Conservation (phyloP, 2,888 invertebrate species). For the Dasysyrphus albostriatus region DNA sequence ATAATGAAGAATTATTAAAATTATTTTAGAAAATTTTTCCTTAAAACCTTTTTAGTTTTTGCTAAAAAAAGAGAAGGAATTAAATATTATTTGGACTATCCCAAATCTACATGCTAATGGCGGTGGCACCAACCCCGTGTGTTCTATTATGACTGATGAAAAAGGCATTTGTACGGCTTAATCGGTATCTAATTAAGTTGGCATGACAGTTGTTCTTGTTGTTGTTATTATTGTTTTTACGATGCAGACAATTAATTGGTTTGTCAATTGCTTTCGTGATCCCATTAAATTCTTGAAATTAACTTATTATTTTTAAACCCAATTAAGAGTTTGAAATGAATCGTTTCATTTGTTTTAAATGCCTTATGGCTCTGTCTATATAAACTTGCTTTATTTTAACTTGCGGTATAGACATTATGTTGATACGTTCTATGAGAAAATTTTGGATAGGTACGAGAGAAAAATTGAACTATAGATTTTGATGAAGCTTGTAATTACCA, state of each 20-base stretch:
- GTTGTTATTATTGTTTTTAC: neutral
- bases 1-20: too few species aligned
- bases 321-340: neutral
- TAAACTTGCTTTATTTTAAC: neutral
- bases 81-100: neutral
- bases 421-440: too few species aligned
- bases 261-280: conserved; percentile 34
- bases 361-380: neutral
- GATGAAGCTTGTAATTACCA: too few species aligned
- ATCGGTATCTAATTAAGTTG: conserved; percentile 36
- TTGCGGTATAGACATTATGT: too few species aligned
- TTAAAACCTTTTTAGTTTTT: too few species aligned
- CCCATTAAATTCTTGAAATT: conserved; percentile 4
- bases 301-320: conserved; percentile 9
- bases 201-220: neutral
- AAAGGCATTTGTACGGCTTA: conserved; percentile 27
- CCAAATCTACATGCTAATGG: neutral
- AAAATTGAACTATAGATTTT: too few species aligned
- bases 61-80: neutral
- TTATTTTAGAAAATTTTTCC: too few species aligned
- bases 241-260: conserved; percentile 29
- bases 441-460: too few species aligned
- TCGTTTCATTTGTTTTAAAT: neutral
- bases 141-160: neutral
- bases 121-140: neutral